These are phyloP conservation scores for Delichon dasypus DNA, from an alignment of 2,797 vertebrate genomes.

Conservation along the genomic window DNA sequence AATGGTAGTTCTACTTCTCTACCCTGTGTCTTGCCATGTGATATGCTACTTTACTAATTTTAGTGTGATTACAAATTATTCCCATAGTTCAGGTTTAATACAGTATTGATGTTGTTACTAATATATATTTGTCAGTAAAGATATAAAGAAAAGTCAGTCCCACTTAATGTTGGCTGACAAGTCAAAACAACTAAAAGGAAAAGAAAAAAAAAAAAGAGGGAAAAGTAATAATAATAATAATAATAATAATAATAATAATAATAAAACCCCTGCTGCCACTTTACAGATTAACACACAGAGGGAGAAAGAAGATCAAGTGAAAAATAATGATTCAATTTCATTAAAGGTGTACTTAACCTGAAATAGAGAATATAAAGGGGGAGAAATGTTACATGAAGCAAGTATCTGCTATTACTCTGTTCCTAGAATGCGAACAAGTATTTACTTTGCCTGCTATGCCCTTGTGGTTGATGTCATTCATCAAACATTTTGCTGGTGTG, in stretches of 20 bases:
- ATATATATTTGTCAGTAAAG: slow-evolving; percentile 80
- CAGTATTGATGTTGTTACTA: slow-evolving; percentile 78
- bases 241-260: no score
- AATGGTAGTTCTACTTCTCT: slow-evolving; percentile 63
- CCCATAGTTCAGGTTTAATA: slow-evolving; percentile 77
- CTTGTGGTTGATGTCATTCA: background rate
- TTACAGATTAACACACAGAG: background rate
- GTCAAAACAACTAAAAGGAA: slow-evolving; percentile 19
- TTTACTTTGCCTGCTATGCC: background rate
- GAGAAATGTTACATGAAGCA: background rate
- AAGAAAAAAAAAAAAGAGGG: no score
- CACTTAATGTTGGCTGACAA: slow-evolving; percentile 59
- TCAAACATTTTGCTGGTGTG: background rate
- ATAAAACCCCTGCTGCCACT: no score
- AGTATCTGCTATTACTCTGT: background rate
- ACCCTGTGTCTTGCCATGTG: slow-evolving; percentile 28
- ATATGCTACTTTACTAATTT: slow-evolving; percentile 74
- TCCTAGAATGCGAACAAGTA: background rate
- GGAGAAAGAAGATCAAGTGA: background rate
- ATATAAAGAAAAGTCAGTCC: slow-evolving; percentile 66
- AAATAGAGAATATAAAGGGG: slow-evolving; percentile 5
- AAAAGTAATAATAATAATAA: no score
- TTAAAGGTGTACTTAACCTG: slow-evolving; percentile 26
- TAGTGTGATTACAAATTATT: slow-evolving; percentile 74
- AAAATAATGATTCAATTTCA: slow-evolving; percentile 28